Conservation (phyloP, 2,888 invertebrate species). For the Sturmia bella region DNA sequence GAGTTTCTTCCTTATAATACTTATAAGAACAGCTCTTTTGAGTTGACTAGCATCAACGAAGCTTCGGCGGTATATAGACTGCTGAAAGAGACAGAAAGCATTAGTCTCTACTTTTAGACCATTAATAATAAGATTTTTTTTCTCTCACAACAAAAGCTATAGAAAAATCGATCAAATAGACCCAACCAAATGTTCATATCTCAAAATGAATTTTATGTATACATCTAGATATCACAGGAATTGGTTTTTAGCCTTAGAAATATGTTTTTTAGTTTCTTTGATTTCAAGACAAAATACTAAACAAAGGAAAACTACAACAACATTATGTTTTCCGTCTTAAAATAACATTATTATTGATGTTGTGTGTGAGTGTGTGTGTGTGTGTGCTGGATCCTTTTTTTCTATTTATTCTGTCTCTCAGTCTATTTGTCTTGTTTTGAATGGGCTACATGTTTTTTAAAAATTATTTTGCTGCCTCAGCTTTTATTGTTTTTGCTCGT, state of each 20-base stretch:
- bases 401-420: slow-evolving; percentile 13
- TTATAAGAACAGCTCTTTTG: no score
- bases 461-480: not conserved
- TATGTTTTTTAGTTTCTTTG: not conserved
- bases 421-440: slow-evolving; percentile 21
- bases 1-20: no score
- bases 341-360: slow-evolving; percentile 34
- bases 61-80: no score
- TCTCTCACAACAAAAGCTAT: no score
- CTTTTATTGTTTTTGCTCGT: not conserved
- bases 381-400: no score
- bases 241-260: not conserved
- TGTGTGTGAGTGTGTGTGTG: not conserved
- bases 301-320: slow-evolving; percentile 31
- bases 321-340: slow-evolving; percentile 45
- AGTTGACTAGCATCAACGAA: no score
- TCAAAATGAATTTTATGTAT: slow-evolving; percentile 16
- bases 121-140: no score
- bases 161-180: no score
- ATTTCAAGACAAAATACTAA: not conserved
- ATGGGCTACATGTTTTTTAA: slow-evolving; percentile 2
- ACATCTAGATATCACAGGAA: not conserved
- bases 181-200: not conserved
- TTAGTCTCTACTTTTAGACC: no score
- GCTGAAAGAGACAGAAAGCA: no score